Evolutionary conservation across 2,113 vertebrate species (phyloP), one percentile per base, ranked within the genome.

Genomic region (Dicrurus megarhynchus): DNA sequence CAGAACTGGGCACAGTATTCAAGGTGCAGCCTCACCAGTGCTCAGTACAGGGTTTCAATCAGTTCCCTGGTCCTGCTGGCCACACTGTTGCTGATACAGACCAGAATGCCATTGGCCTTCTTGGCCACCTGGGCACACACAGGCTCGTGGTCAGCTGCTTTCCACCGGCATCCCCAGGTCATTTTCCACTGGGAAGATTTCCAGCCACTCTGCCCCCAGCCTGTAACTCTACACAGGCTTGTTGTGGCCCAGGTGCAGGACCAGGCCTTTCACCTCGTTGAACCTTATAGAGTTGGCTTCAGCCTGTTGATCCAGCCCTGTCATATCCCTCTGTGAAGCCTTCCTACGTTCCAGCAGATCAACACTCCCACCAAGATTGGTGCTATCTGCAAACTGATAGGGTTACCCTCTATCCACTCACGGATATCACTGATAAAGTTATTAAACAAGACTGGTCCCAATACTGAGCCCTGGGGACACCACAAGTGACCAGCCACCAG

Each of bases 41-140:
- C 33, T 11, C 2, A 1, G 0, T 19, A 41, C 39, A 75, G 20
- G 2, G 24, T 14, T 16, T 60, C n/a, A 18, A 13, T 22, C n/a
- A 32, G n/a, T 75, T 4, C 20, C 14, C 24, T 20, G n/a, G n/a
- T 56, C 17, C 49, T 2, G 0, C 24, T 60, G 28, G 11, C 6
- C 53, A 30, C 28, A 13, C 17, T 16, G 4, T 12, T 79, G 4
- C 13, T 79, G 23, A 15, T 30, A 8, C 11, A 19, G 9, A 22
- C 33, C 60, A 57, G 37, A 44, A 33, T n/a, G 16, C 20, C 16
- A 1, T 13, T 78, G 21, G 47, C 11, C 26, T 22, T 41, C 42
- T 30, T 79, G 55, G n/a, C 71, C 59, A 63, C 10, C n/a, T 69
- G 19, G 30, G n/a, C 23, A 44, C 24, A 21, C 19, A 14, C 23